Conservation (phyloP, 2,113 vertebrate species). For the Cottus gobio region DNA sequence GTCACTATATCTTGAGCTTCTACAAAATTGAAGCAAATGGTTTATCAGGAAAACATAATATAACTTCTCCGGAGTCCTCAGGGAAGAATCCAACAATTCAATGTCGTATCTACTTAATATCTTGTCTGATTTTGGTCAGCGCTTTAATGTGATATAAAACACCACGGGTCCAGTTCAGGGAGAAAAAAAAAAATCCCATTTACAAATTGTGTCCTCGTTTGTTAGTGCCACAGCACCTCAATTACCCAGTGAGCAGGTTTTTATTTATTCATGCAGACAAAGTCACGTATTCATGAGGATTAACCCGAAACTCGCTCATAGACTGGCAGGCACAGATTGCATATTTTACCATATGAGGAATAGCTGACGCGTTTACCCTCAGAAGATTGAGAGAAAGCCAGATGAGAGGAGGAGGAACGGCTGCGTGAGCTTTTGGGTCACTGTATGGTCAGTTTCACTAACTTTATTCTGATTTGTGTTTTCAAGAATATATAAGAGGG, state of each 20-base stretch:
- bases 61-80: conserved; percentile 35
- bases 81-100: conserved; percentile 52
- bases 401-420: conserved; percentile 51
- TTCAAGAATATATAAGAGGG: conserved; percentile 66
- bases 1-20: conserved; percentile 22
- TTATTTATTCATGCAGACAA: conserved; percentile 88
- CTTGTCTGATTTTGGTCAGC: conserved; percentile 69
- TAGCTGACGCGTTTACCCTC: conserved; percentile 80
- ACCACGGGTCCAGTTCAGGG: conserved; percentile 54
- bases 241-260: conserved; percentile 85
- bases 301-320: conserved; percentile 82
- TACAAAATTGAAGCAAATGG: conserved; percentile 44
- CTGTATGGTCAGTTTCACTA: conserved; percentile 75
- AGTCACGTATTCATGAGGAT: conserved; percentile 88
- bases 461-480: conserved; percentile 71
- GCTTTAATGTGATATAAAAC: conserved; percentile 77
- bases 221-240: conserved; percentile 84
- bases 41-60: conserved; percentile 34
- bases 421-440: conserved; percentile 77
- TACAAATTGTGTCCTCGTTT: conserved; percentile 84
- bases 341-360: conserved; percentile 84
- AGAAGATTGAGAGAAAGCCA: conserved; percentile 74
- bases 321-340: conserved; percentile 85
- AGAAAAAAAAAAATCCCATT: conserved; percentile 73
- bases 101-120: conserved; percentile 51